These are phyloP conservation scores for Branchinecta lynchi DNA, from an alignment of 1,140 invertebrate species.

Conservation along the genomic window DNA sequence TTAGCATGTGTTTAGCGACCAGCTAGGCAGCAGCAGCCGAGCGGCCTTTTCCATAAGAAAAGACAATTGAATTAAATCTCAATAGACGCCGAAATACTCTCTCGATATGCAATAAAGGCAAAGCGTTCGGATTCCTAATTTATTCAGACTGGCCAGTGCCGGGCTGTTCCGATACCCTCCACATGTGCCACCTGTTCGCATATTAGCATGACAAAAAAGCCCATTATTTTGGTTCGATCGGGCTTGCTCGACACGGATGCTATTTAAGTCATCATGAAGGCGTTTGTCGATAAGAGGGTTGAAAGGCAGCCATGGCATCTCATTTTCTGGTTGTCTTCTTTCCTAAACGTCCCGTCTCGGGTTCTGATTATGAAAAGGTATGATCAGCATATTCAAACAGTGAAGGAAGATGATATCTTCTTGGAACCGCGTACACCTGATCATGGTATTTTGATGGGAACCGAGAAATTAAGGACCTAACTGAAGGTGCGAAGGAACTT, in stretches of 20 bases:
- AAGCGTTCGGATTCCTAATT: not conserved
- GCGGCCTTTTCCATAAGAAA: not conserved
- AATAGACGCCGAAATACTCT: not conserved
- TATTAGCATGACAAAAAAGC: conserved; percentile 3
- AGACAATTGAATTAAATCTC: not conserved
- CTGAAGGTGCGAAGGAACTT: no score
- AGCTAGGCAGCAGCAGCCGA: not conserved
- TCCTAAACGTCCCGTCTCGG: not conserved
- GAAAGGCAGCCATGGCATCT: not conserved
- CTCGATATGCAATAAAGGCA: not conserved
- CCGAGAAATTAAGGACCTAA: no score
- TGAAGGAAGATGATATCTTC: no score
- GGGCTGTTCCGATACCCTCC: not conserved
- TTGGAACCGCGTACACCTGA: no score
- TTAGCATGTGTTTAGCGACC: no score
- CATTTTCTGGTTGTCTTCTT: not conserved
- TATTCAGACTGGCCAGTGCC: conserved; percentile 5
- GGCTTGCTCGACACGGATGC: no score
- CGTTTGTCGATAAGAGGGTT: not conserved
- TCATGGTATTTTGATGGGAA: no score
- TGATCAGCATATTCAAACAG: no score
- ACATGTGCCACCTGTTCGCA: not conserved
- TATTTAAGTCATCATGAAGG: no score
- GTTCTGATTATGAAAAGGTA: not conserved
- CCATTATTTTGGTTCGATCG: not conserved